Conservation (phyloP, 1,140 invertebrate genomes). For the Pseudoatta argentina region DNA sequence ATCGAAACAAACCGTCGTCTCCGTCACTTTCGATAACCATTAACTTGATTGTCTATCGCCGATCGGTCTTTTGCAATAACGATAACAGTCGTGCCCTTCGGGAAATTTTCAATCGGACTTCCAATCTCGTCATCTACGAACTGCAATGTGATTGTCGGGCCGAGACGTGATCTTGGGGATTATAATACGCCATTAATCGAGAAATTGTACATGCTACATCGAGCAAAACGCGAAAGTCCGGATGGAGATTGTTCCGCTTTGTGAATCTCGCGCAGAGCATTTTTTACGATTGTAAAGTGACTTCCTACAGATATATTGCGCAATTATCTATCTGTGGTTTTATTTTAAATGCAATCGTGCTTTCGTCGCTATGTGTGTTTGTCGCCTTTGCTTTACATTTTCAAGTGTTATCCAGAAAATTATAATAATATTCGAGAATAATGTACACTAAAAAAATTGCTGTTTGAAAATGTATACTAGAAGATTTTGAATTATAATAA, state of each 20-base stretch:
- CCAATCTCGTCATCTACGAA: not conserved
- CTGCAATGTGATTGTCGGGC: not conserved
- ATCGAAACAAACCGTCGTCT: not conserved
- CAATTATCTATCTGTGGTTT: not conserved
- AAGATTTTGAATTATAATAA: no score
- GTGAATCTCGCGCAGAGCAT: not conserved
- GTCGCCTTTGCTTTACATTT: not conserved
- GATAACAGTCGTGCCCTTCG: constrained; percentile 23
- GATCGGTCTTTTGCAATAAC: not conserved
- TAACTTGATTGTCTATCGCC: constrained; percentile 50
- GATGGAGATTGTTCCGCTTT: not conserved
- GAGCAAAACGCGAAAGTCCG: not conserved
- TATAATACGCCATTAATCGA: constrained; percentile 45
- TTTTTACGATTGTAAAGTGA: not conserved
- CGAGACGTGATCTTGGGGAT: not conserved
- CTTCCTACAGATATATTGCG: constrained; percentile 1
- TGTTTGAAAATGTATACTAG: no score
- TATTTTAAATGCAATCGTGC: not conserved
- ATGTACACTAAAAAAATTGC: not conserved
- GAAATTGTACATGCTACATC: constrained; percentile 4
- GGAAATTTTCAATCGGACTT: constrained; percentile 29
- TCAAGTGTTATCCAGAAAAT: no score
- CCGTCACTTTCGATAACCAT: constrained; percentile 36
- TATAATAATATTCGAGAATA: not conserved
- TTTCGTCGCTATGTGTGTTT: not conserved